Conservation (phyloP, 2,797 vertebrate species). For the Sphaeramia orbicularis region DNA sequence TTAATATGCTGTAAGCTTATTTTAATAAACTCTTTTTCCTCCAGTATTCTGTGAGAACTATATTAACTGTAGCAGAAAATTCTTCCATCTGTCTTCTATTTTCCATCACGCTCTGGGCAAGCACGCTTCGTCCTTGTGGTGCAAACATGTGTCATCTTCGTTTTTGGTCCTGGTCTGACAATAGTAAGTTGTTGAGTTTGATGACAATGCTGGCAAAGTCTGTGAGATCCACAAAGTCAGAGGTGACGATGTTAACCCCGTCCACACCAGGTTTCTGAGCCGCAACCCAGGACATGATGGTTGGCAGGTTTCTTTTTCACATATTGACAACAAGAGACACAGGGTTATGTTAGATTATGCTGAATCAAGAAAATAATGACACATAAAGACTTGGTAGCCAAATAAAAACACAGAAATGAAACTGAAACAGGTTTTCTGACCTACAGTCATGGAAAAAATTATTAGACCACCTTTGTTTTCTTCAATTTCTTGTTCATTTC, state of each 20-base stretch:
- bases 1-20: slow-evolving; percentile 10
- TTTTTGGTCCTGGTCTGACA: slow-evolving; percentile 75
- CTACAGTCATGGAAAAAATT: too few species aligned
- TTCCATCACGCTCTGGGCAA: neutral
- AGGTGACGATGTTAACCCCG: slow-evolving; percentile 98
- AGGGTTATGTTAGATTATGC: neutral
- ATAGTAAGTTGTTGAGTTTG: slow-evolving; percentile 90
- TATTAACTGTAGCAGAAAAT: neutral
- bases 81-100: neutral
- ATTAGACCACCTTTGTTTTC: too few species aligned
- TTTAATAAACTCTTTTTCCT: neutral
- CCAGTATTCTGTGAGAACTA: neutral
- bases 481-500: too few species aligned
- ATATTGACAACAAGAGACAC: slow-evolving; percentile 7
- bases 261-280: slow-evolving; percentile 90
- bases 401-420: too few species aligned
- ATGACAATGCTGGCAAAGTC: slow-evolving; percentile 97
- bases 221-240: slow-evolving; percentile 97
- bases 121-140: slow-evolving; percentile 4
- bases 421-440: too few species aligned
- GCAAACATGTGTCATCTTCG: slow-evolving; percentile 65
- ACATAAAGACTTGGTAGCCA: too few species aligned
- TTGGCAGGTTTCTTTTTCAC: slow-evolving; percentile 91
- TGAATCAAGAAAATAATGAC: neutral
- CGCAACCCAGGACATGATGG: slow-evolving; percentile 96